Conservation (phyloP, 2,797 vertebrate genomes). For the Gadopsis marmoratus region DNA sequence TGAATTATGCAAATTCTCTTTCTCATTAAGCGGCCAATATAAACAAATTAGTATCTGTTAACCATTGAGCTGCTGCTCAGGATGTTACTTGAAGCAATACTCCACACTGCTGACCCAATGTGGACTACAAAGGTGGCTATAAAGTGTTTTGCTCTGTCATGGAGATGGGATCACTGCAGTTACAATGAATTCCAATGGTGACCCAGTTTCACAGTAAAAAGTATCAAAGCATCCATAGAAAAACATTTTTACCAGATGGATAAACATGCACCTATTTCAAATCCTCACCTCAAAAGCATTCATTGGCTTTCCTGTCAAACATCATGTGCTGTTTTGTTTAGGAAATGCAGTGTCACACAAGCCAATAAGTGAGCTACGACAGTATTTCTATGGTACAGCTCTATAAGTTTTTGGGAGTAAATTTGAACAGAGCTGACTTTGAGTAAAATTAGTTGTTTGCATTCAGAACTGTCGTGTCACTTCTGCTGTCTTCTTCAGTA, state of each 20-base stretch:
- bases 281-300: constrained; percentile 2
- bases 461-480: neutral
- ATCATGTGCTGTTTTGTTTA: constrained; percentile 3
- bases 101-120: too few species aligned
- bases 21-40: constrained; percentile 51
- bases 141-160: neutral
- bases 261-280: constrained; percentile 7
- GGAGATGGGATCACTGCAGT: neutral
- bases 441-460: constrained; percentile 1
- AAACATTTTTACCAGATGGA: constrained; percentile 4
- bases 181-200: neutral
- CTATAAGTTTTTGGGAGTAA: neutral
- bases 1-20: constrained; percentile 55
- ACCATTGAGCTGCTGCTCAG: constrained; percentile 10
- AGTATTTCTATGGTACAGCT: neutral
- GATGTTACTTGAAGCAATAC: neutral
- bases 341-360: constrained; percentile 2
- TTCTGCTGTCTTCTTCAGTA: neutral
- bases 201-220: constrained; percentile 15
- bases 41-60: constrained; percentile 42
- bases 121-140: constrained; percentile 13
- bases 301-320: neutral
- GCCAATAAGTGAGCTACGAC: neutral
- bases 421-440: constrained; percentile 7
- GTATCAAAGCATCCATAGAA: neutral